phyloP scores from a whole-genome alignment of 2,797 vertebrate genomes.

The Presbytis comata region DNA sequence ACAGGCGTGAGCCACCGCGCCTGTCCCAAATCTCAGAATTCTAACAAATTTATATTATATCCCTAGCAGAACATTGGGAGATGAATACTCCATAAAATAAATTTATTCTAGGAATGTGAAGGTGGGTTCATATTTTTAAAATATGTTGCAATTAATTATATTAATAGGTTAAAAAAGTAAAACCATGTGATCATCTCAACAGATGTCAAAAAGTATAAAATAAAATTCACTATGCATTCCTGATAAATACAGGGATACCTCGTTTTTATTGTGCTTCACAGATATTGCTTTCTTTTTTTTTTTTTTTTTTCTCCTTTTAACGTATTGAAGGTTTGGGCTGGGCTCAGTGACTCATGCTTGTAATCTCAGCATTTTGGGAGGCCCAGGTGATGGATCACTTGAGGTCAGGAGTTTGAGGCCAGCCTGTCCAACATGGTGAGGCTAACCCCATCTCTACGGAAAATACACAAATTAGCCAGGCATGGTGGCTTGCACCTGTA shows the following conservation, averaged over 20 bases:
- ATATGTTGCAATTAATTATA: background rate
- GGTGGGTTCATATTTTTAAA: constrained; percentile 2
- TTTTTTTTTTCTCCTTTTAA: background rate
- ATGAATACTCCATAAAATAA: background rate
- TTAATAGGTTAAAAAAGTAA: background rate
- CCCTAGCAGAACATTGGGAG: background rate
- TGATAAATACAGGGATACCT: background rate
- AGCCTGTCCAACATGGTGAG: no score
- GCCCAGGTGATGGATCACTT: no score
- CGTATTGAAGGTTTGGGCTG: background rate
- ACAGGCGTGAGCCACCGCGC: no score
- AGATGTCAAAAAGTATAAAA: background rate
- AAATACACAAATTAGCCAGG: no score
- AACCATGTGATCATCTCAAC: background rate
- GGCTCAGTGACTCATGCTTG: no score
- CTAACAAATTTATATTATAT: background rate
- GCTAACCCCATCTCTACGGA: no score
- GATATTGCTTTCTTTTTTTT: background rate
- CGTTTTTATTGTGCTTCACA: background rate
- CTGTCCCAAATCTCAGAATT: background rate
- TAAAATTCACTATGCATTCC: constrained; percentile 30
- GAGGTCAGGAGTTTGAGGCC: no score
- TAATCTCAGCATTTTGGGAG: no score
- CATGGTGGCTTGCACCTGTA: no score
- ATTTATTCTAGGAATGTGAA: background rate